phyloP scores from a whole-genome alignment of 2,888 invertebrate species.

The Hydraecia micacea region DNA sequence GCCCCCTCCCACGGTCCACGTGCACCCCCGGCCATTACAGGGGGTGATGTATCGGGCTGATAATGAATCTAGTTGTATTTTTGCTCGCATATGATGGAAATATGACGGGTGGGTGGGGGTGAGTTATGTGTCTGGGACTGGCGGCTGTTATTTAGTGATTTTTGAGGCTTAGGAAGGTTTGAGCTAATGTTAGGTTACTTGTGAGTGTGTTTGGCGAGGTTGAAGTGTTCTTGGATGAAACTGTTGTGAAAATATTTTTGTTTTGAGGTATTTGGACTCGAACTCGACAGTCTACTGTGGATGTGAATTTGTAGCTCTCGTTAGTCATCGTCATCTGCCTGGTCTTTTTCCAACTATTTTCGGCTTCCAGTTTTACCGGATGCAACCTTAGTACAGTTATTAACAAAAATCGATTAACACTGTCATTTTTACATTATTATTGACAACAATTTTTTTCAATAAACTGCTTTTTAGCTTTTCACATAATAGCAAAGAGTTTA shows the following conservation, averaged over 20 bases:
- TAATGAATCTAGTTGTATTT: conserved; percentile 89
- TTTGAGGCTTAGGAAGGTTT: conserved; percentile 59
- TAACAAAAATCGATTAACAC: no score
- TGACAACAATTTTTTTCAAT: no score
- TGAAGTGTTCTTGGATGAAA: conserved; percentile 7
- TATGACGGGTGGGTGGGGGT: conserved; percentile 81
- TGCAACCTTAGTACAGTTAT: no score
- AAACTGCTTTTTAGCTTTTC: no score
- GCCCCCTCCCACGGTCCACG: conserved; percentile 56
- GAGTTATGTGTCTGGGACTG: conserved; percentile 71
- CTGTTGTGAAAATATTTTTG: not conserved
- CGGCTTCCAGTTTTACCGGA: no score
- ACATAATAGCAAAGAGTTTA: no score
- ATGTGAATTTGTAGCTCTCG: not conserved
- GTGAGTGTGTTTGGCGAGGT: conserved; percentile 18
- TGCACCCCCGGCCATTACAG: conserved; percentile 75
- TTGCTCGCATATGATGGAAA: conserved; percentile 88
- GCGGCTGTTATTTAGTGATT: conserved; percentile 63
- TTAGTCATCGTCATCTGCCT: no score
- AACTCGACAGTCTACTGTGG: not conserved
- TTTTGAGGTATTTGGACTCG: not conserved
- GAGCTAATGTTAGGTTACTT: conserved; percentile 58
- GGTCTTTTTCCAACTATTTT: no score
- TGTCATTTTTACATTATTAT: no score
- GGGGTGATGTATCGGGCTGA: conserved; percentile 86